Base-by-base conservation (phyloP, 35 echinoderm and acorn worm genomes). In the Heliocidaris erythrogramma region DNA sequence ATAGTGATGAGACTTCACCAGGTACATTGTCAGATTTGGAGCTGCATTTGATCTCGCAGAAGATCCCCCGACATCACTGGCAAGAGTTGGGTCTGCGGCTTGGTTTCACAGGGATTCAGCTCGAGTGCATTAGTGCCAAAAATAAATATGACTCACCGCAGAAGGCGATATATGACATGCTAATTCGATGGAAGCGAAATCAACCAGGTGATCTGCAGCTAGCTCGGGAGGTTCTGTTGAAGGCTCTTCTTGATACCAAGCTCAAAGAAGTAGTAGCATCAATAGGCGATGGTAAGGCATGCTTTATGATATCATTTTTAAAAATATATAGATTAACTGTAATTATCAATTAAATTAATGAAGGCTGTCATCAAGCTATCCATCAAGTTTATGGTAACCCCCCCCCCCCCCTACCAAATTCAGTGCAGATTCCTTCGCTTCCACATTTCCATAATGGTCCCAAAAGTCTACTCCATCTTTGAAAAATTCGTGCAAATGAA, bases 101-200 rank as follows among this genome's bases (percentile, higher is more conserved):
- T 32, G 86, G 86, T 0, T 88, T 88, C 86, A 35, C 10, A 18
- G 47, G 31, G 3, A 30, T 48, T n/a, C 31, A 88, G 31, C 86
- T 88, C 9, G 27, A 88, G n/a, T 42, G 86, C 31, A 30, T 88
- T 35, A n/a, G 86, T 48, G 10, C 14, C 31, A 30, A 48, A 14
- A 88, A 88, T 48, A 32, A 88, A 48, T 13, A 88, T 88, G 86
- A 88, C 5, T 27, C 61, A 69, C 31, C 47, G 9, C 47, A 42
- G 31, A 88, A 30, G 86, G 86, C 86, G 86, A 88, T 88, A 88
- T 88, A 42, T 21, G 86, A 42, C 31, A 88, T 88, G 86, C 31
- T 88, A 13, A n/a, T 31, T 88, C 86, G 10, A 88, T 88, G 86
- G 86, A 31, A 21, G 14, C 86, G 17, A 27, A 88, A 30, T 17